Evolutionary conservation across 2,113 vertebrate species (phyloP), one percentile per base, ranked within the genome.

Genomic region (Muscicapa adusta): DNA sequence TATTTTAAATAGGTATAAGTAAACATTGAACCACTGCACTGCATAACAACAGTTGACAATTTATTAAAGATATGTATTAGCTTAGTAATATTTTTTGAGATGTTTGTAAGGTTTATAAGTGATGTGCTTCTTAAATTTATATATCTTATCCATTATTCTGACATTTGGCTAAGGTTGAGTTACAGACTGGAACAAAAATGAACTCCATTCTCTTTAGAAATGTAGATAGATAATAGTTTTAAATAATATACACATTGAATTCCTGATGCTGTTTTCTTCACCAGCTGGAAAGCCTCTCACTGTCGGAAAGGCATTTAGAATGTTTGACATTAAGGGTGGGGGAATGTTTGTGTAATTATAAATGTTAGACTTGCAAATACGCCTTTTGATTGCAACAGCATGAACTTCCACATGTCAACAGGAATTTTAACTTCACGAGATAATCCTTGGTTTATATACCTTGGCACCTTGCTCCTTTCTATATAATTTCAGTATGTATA

Each of bases 331-430:
- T 85, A 82, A 79, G 96, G 95, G 95, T 93, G 93, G 94, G 93
- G 87, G 93, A 96, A 95, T 96, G 87, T 96, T 97, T 97, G 89
- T 95, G 85, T 91, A 92, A 95, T 94, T 94, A 91, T 94, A 89
- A 96, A 94, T 91, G 94, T 94, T 94, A 93, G 77, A 76, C 66
- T 97, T 91, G 85, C 85, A 97, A 95, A 94, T 94, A 96, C 2
- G 60, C 94, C 95, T 94, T 94, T 94, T 88, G 91, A 95, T 96
- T 97, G 94, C 95, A 89, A 93, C 91, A 96, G 89, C 50, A 74
- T 88, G 94, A 89, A 96, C 91, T 92, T 95, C 87, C 87, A 94
- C 78, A 85, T 96, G 94, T 93, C 91, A 95, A 94, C 82, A 92
- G 58, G 78, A 94, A 88, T 96, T 25, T 12, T 90, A 94, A 82